Base-by-base conservation (phyloP, 2,113 vertebrate genomes). In the Euleptes europaea region DNA sequence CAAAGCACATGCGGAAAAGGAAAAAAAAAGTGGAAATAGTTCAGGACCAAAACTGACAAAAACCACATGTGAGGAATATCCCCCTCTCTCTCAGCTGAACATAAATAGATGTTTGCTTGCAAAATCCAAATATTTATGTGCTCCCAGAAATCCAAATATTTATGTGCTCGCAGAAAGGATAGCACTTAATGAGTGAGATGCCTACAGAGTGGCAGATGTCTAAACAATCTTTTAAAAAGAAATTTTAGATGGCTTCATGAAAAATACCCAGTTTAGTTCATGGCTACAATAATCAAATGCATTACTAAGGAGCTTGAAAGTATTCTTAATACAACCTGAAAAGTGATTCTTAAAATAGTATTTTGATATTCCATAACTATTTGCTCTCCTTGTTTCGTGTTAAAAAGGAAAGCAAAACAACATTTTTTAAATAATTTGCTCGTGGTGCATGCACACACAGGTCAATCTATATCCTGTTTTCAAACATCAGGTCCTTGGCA, bases 81-180 rank as follows among this genome's bases (percentile, higher is more conserved):
- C 17, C 49, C 51, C 54, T 2, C 51, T 6, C 54, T 5, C 21
- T 23, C 3, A 57, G 54, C 19, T 57, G 19, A 57, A 57, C 47
- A 78, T 2, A 54, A 69, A 72, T 79, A 74, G 38, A 8, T 72
- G 69, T 82, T 86, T 82, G 74, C 40, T 70, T 66, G 47, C 73
- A 66, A 81, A 84, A 35, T 72, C 35, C 0, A 42, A 40, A 31
- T 84, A 78, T 76, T 87, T 85, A 83, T 89, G 67, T 21, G 82
- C 19, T 33, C 40, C 60, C 12, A 42, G 40, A n/a, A 74, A 42
- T 72, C 35, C 0, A 42, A 40, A 31, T 84, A 78, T 76, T 87
- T 85, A 83, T 89, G 67, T 21, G 82, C 19, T 33, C 40, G 44
- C 12, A 42, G 40, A n/a, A 74, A 47, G 44, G 10, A 33, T 26